Evolutionary conservation across 2,797 vertebrate species (phyloP).

Genomic region (Gallinago stenura): DNA sequence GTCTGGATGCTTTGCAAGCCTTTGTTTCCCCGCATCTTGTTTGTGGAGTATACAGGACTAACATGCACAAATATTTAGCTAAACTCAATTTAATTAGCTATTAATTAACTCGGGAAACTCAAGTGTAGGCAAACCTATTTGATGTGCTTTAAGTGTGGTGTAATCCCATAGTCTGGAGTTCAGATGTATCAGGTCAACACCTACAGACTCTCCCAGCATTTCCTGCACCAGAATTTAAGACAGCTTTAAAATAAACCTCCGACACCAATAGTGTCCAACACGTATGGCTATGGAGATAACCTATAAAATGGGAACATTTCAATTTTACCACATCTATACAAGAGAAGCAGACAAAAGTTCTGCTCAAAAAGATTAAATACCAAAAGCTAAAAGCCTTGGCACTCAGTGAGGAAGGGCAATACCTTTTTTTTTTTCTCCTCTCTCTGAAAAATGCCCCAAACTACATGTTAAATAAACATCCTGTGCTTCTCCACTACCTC

Average conservation of each 20-base stretch:
- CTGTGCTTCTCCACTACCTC: background rate
- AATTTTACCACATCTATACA: background rate
- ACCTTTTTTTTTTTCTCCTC: background rate
- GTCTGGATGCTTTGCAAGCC: constrained; percentile 15
- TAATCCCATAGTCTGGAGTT: accelerated
- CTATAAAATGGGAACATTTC: background rate
- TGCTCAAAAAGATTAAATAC: background rate
- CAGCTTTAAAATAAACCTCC: background rate
- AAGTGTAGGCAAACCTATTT: background rate
- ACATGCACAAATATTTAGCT: background rate
- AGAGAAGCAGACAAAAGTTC: background rate
- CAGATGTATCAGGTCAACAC: background rate
- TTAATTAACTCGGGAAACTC: background rate
- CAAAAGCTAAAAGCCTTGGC: background rate
- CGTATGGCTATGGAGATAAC: background rate
- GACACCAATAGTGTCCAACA: background rate
- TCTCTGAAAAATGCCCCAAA: background rate
- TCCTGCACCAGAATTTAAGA: background rate
- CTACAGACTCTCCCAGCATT: background rate
- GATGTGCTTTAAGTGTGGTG: background rate
- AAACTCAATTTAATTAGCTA: constrained; percentile 34
- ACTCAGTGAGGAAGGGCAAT: background rate
- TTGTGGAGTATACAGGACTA: background rate
- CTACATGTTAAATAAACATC: background rate
- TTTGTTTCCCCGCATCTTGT: constrained; percentile 28